A percentile compares a stretch with the other conserved stretches of the same genome.
Conservation (phyloP, 2,888 invertebrate genomes). For the Brachylomia viminalis region DNA sequence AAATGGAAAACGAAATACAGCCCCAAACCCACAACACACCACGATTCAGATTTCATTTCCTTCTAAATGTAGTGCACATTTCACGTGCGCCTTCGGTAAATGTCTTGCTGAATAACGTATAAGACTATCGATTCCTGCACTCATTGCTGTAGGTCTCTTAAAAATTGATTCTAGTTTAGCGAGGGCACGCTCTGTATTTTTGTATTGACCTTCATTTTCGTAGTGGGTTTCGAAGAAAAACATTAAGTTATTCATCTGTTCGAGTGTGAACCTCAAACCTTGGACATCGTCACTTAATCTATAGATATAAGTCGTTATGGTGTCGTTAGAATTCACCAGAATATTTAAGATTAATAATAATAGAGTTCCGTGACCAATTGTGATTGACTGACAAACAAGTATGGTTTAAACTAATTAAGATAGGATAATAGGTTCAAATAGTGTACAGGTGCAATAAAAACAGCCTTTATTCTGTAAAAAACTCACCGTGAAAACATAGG, state of each 20-base stretch:
- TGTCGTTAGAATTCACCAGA: not conserved
- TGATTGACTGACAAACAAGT: not conserved
- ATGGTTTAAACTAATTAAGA: not conserved
- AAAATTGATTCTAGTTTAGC: conserved; percentile 37
- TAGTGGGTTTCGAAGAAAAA: not conserved
- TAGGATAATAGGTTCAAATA: too few relatives aligned
- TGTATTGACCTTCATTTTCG: not conserved
- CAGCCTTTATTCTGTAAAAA: too few relatives aligned
- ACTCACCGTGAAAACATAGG: too few relatives aligned
- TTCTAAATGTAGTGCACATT: conserved; percentile 45
- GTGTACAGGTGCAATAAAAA: too few relatives aligned
- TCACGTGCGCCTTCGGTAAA: conserved; percentile 44
- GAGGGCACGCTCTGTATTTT: not conserved
- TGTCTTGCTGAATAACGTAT: conserved; percentile 56
- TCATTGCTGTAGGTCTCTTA: conserved; percentile 23
- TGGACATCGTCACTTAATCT: not conserved
- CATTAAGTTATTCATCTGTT: not conserved
- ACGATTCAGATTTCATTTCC: not conserved
- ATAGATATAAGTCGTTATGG: not conserved
- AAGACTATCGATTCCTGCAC: conserved; percentile 52
- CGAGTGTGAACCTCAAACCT: not conserved
- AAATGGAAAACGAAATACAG: conserved; percentile 14
- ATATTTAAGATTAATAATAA: not conserved
- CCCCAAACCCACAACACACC: not conserved
- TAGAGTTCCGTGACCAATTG: not conserved